Percentiles rank a stretch among this genome's conserved stretches.
These are phyloP conservation scores for Eledone cirrhosa DNA, from an alignment of 2,888 invertebrate species.

Conservation along the genomic window DNA sequence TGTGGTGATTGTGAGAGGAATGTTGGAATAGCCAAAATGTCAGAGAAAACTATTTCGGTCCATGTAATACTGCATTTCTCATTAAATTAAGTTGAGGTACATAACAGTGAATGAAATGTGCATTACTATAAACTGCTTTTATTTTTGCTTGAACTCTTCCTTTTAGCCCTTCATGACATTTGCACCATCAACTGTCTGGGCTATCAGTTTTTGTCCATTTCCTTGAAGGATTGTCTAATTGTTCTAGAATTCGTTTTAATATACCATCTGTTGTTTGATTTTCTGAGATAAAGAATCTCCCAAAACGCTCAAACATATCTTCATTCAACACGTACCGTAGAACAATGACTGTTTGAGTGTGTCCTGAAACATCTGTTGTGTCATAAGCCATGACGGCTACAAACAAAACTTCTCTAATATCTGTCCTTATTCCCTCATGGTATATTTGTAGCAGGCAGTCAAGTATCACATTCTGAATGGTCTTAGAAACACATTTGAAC, in stretches of 20 bases:
- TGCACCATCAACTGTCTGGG: background rate
- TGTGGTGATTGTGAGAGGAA: background rate
- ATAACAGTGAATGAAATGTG: background rate
- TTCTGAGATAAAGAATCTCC: background rate
- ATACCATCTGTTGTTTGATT: too few species aligned
- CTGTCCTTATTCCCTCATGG: background rate
- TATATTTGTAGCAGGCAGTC: too few species aligned
- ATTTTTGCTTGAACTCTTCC: background rate
- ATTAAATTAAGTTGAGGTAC: background rate
- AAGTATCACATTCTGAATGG: background rate
- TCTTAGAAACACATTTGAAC: slow-evolving; percentile 1
- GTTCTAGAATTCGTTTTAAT: too few species aligned
- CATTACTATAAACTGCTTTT: too few species aligned
- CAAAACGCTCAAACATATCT: background rate
- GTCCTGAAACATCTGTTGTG: background rate
- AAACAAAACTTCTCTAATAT: background rate
- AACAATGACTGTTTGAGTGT: background rate
- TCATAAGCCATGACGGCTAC: background rate
- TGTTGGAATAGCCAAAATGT: too few species aligned
- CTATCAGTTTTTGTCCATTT: too few species aligned
- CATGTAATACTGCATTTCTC: background rate
- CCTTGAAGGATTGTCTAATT: too few species aligned
- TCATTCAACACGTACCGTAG: background rate
- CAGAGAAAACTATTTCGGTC: background rate
- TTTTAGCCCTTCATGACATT: background rate